Percentiles rank a stretch among this genome's conserved stretches.
phyloP scores from a whole-genome alignment of 2,797 vertebrate genomes.

The Pipistrellus pipistrellus region DNA sequence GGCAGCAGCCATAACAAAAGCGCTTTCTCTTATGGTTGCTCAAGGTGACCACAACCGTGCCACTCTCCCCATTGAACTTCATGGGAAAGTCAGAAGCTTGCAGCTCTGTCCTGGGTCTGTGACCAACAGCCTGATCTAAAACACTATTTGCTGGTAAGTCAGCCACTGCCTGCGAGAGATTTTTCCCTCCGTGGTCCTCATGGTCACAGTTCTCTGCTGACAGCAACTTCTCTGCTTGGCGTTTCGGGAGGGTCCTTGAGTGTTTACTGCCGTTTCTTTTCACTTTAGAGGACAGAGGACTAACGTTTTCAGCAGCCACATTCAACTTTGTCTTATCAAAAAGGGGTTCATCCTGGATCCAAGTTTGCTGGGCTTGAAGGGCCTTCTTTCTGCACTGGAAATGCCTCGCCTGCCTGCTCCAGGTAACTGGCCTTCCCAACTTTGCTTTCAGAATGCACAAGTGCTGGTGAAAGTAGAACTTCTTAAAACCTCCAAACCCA shows the following conservation, averaged over 20 bases:
- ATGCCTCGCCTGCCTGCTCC: constrained; percentile 69
- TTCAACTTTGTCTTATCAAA: constrained; percentile 74
- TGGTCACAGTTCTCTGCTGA: constrained; percentile 75
- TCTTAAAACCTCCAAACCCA: constrained; percentile 85
- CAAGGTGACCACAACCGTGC: constrained; percentile 81
- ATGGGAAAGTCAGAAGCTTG: constrained; percentile 83
- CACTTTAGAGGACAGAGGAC: constrained; percentile 73
- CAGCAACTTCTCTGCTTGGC: constrained; percentile 46
- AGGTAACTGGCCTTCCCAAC: constrained; percentile 71
- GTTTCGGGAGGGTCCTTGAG: constrained; percentile 65
- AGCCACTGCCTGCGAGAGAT: constrained; percentile 75
- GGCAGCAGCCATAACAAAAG: constrained; percentile 83
- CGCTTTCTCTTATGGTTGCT: constrained; percentile 86
- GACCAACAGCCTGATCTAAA: constrained; percentile 75
- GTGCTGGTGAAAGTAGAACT: constrained; percentile 85
- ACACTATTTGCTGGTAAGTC: constrained; percentile 80
- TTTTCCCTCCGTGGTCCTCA: constrained; percentile 77
- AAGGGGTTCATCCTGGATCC: constrained; percentile 78
- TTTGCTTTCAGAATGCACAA: constrained; percentile 82
- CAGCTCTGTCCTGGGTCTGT: constrained; percentile 64
- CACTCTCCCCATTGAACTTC: constrained; percentile 77
- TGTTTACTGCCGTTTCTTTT: constrained; percentile 69
- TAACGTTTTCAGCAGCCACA: constrained; percentile 58
- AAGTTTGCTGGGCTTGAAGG: constrained; percentile 78
- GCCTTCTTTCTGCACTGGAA: constrained; percentile 75